Conservation (phyloP, 2,888 invertebrate genomes). For the Pemphredon lugubris region DNA sequence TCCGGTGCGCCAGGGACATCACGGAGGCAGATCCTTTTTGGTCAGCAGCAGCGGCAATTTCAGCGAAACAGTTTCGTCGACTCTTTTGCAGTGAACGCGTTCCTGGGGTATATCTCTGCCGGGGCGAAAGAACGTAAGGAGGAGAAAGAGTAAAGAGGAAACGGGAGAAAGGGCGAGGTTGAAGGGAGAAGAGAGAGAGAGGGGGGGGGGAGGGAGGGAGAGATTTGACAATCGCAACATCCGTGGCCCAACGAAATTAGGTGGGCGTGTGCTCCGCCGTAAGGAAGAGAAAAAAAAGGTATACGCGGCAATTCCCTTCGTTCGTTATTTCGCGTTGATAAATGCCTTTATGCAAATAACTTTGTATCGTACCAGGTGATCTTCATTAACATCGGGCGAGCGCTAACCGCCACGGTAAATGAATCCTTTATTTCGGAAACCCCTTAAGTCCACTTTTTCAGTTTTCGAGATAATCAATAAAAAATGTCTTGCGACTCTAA, state of each 20-base stretch:
- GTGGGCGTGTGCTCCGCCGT: conserved; percentile 54
- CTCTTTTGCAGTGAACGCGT: conserved; percentile 26
- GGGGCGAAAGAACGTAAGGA: conserved; percentile 9
- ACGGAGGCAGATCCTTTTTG: conserved; percentile 56
- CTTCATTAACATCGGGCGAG: conserved; percentile 51
- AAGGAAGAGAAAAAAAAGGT: conserved; percentile 36
- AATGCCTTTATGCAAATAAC: conserved; percentile 48
- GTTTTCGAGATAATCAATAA: too few relatives aligned
- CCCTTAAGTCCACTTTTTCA: too few relatives aligned
- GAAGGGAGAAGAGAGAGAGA: conserved; percentile 7
- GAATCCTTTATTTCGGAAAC: conserved; percentile 48
- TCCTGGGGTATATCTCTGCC: neutral
- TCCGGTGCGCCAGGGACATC: neutral
- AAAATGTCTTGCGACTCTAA: too few relatives aligned
- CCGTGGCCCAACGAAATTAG: conserved; percentile 51
- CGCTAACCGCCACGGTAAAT: conserved; percentile 41
- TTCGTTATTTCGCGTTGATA: conserved; percentile 56
- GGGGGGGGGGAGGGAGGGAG: conserved; percentile 12
- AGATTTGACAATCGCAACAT: conserved; percentile 58
- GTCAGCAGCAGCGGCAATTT: conserved; percentile 66
- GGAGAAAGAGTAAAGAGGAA: conserved; percentile 20
- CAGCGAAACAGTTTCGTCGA: conserved; percentile 50
- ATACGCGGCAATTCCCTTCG: conserved; percentile 40
- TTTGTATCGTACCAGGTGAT: conserved; percentile 31
- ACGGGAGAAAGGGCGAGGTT: neutral